Conservation (phyloP, 2,888 invertebrate genomes). For the Limnephilus lunatus region DNA sequence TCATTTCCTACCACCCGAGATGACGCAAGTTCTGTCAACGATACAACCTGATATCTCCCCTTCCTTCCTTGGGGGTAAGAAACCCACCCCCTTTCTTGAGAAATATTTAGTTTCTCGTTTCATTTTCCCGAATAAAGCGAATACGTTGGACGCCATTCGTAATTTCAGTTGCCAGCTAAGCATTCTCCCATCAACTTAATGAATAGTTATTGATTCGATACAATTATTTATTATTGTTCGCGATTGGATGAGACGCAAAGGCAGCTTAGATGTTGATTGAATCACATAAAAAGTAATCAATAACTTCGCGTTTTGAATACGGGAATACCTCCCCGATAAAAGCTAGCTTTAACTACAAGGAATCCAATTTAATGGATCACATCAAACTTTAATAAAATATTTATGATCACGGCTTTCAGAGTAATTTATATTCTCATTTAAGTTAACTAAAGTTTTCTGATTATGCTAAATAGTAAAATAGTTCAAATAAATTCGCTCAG, state of each 20-base stretch:
- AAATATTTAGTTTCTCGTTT: neutral
- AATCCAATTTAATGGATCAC: neutral
- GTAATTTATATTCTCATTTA: neutral
- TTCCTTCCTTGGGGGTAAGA: neutral
- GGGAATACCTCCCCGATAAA: neutral
- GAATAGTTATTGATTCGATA: conserved; percentile 2
- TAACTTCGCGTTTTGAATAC: neutral
- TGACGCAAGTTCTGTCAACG: neutral
- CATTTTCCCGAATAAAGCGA: neutral
- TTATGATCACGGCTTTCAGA: neutral
- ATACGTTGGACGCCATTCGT: neutral
- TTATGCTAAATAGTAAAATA: no score
- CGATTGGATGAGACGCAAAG: neutral
- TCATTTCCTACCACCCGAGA: neutral
- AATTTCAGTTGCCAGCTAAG: neutral
- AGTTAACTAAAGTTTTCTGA: neutral
- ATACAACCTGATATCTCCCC: neutral
- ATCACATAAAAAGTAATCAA: neutral
- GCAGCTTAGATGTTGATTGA: neutral
- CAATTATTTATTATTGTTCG: conserved; percentile 2
- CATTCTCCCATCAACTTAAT: neutral
- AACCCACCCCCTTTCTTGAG: neutral
- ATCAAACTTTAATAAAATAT: neutral
- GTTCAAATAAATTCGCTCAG: neutral
- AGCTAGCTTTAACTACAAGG: neutral